Percentiles rank a stretch among this genome's conserved stretches.
Conservation (phyloP, 2,113 vertebrate species). For the Nicator chloris region DNA sequence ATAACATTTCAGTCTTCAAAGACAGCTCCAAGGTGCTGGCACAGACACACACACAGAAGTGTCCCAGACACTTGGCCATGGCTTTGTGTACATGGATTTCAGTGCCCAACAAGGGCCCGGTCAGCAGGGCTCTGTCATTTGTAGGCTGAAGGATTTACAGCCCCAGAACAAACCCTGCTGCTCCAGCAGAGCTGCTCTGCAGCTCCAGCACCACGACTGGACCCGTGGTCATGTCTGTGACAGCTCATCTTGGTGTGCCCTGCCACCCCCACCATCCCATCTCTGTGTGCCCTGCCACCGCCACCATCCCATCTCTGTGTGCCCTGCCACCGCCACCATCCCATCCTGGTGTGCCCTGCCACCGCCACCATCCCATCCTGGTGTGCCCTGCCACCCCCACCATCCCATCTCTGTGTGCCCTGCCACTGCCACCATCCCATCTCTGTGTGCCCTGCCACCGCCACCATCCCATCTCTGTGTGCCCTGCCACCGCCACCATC, state of each 20-base stretch:
- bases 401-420: no score
- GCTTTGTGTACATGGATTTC: accelerated
- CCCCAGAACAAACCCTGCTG: background rate
- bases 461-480: no score
- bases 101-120: accelerated
- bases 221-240: accelerated
- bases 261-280: background rate
- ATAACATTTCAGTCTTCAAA: background rate
- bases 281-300: no score
- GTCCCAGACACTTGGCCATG: background rate
- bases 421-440: no score
- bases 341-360: no score
- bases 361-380: no score
- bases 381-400: no score
- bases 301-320: no score
- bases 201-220: background rate
- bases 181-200: background rate
- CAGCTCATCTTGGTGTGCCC: accelerated
- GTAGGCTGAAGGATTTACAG: background rate
- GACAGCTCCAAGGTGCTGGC: no score
- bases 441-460: no score
- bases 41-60: background rate
- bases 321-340: no score
- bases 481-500: no score
- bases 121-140: background rate